Conservation (phyloP, 2,797 vertebrate genomes). For the Melanotaenia parkinsoni region DNA sequence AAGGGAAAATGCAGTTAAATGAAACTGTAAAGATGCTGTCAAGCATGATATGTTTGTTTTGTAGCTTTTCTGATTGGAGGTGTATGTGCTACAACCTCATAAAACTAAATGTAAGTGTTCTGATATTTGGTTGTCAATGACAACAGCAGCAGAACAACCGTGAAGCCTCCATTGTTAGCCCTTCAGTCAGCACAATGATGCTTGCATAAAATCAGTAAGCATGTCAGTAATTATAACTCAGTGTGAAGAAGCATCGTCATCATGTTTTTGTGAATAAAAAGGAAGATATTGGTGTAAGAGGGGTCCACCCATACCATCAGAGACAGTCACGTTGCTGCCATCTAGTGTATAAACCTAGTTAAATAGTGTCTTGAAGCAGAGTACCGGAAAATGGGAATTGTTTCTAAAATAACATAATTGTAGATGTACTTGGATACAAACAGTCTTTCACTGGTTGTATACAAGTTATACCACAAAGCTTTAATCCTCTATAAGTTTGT, state of each 20-base stretch:
- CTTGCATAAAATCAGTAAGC: not conserved
- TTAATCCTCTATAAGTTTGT: too few relatives aligned
- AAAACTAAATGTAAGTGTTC: not conserved
- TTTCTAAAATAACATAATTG: not conserved
- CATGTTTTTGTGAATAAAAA: conserved; percentile 48
- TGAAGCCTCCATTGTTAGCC: conserved; percentile 13
- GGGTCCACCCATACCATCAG: conserved; percentile 43
- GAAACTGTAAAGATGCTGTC: not conserved
- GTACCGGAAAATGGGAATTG: not conserved
- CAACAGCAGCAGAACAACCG: not conserved
- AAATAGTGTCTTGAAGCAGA: not conserved
- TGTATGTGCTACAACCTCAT: not conserved
- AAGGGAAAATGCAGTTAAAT: conserved; percentile 41
- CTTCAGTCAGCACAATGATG: conserved; percentile 8
- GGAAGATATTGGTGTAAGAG: conserved; percentile 7
- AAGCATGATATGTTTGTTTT: conserved; percentile 10
- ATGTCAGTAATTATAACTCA: conserved; percentile 12
- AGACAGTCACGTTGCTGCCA: conserved; percentile 58
- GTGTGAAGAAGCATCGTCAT: conserved; percentile 2
- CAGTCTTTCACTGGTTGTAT: too few relatives aligned
- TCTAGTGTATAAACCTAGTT: conserved; percentile 56
- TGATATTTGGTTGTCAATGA: conserved; percentile 3
- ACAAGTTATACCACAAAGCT: too few relatives aligned
- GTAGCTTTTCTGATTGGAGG: not conserved
- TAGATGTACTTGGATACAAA: too few relatives aligned